Percentiles rank a stretch among this genome's conserved stretches.
These are phyloP conservation scores for Zhuqinia jingwanae DNA, from an alignment of 2,888 invertebrate genomes.

Conservation along the genomic window DNA sequence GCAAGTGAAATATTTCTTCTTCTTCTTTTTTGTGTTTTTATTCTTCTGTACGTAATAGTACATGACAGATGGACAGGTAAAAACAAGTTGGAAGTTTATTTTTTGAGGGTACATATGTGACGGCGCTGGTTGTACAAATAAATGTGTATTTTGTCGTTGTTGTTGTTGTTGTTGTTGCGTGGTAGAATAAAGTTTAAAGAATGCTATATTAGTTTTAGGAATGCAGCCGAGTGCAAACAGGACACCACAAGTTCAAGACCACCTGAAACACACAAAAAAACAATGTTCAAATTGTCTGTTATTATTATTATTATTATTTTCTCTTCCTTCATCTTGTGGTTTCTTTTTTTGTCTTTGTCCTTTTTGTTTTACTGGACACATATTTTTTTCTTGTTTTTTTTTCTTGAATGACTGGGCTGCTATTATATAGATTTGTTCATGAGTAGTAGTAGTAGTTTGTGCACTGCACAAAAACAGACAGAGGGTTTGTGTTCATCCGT, in stretches of 20 bases:
- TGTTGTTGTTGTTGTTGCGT: background rate
- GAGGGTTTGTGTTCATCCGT: slow-evolving; percentile 18
- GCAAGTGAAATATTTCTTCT: background rate
- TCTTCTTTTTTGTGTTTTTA: background rate
- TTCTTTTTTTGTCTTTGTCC: background rate
- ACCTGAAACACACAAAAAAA: slow-evolving; percentile 1
- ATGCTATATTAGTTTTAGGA: no score
- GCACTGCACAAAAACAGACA: no score
- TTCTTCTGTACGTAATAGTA: background rate
- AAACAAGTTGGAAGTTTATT: background rate
- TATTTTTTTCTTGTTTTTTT: background rate
- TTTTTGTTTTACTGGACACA: background rate
- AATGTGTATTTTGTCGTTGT: background rate
- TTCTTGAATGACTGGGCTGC: no score
- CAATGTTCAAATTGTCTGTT: background rate
- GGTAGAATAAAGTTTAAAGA: no score
- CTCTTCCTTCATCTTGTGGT: no score
- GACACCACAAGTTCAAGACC: slow-evolving; percentile 11
- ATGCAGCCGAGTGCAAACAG: background rate
- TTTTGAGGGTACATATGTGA: no score
- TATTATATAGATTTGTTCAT: no score
- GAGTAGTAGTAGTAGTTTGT: no score
- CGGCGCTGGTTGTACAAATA: no score
- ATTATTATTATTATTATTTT: no score
- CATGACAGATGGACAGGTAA: slow-evolving; percentile 25